These are phyloP conservation scores for Ephestia elutella DNA, from an alignment of 1,140 invertebrate genomes.

Conservation along the genomic window DNA sequence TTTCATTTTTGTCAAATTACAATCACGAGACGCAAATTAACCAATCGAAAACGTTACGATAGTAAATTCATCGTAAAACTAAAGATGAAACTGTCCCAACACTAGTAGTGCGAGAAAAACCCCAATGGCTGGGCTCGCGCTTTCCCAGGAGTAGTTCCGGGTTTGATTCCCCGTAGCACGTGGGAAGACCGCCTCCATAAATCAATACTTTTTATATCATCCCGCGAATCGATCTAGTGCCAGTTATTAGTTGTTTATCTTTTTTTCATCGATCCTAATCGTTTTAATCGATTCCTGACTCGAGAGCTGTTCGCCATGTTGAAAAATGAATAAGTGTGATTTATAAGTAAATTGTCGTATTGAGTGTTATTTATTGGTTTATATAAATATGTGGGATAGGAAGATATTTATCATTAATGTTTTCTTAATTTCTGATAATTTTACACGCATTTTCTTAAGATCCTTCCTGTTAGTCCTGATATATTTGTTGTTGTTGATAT, in stretches of 20 bases:
- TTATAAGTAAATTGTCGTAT: neutral
- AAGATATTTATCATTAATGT: neutral
- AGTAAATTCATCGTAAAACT: too few species aligned
- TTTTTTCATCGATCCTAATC: neutral
- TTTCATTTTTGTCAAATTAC: too few species aligned
- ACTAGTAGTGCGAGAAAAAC: neutral
- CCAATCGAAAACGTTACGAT: too few species aligned
- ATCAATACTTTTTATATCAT: neutral
- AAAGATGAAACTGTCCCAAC: neutral
- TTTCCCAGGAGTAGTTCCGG: slow-evolving; percentile 1
- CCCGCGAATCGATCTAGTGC: slow-evolving; percentile 2
- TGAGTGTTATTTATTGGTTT: neutral
- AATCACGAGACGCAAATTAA: too few species aligned
- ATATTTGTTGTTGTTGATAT: too few species aligned
- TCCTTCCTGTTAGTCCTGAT: too few species aligned
- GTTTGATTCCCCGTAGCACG: slow-evolving; percentile 19
- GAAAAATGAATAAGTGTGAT: neutral
- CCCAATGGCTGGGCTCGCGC: neutral
- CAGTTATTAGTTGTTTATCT: slow-evolving; percentile 5
- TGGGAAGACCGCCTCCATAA: slow-evolving; percentile 17
- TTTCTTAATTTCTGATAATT: neutral
- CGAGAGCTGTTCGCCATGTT: neutral
- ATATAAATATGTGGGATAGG: neutral
- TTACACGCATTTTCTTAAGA: too few species aligned
- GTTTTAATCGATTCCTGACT: neutral